Evolutionary conservation across 2,797 vertebrate species (phyloP), one percentile per base, ranked within the genome.

Genomic region (Anableps anableps): DNA sequence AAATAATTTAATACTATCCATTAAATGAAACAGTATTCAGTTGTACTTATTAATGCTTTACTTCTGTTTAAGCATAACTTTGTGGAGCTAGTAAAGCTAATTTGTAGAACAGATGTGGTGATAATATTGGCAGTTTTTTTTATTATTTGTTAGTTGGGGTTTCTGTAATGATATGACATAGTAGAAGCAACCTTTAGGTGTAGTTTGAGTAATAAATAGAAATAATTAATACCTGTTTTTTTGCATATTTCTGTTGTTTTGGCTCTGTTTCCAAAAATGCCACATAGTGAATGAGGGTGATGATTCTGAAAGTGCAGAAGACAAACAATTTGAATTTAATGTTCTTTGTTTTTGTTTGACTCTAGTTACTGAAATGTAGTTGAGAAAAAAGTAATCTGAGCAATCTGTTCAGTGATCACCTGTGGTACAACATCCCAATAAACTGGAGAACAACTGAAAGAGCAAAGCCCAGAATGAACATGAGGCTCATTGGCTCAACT

Each of bases 401-500:
- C 0, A 8, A 11, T 41, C 34, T 55, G 1, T 16, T n/a, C 1
- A 43, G 50, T 34, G 55, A 0, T 83, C 77, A 96, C 95, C 95
- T 95, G 92, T 96, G 94, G 85, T 89, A 95, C 0, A 95, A 10
- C 95, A 96, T 96, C n/a, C 88, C 80, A 0, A 95, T 2, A 85
- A 95, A 96, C 90, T 96, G 96, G n/a, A 96, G 43, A 0, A 86
- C 0, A 19, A 96, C 79, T 0, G 94, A 84, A 0, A 31, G 0
- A 0, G 89, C 92, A n/a, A 96, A 96, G 47, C 94, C 87, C 21
- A 95, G 3, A 36, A 96, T 92, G 83, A 95, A 95, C 94, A 96
- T 95, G 36, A 96, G 86, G 48, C 64, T 86, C 2, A 95, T 84
- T 6, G 95, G 95, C 9, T 96, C 94, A 0, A 96, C 71, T 5